These are phyloP conservation scores for Gallinago jamesoni DNA, from an alignment of 2,113 vertebrate genomes.

Conservation along the genomic window DNA sequence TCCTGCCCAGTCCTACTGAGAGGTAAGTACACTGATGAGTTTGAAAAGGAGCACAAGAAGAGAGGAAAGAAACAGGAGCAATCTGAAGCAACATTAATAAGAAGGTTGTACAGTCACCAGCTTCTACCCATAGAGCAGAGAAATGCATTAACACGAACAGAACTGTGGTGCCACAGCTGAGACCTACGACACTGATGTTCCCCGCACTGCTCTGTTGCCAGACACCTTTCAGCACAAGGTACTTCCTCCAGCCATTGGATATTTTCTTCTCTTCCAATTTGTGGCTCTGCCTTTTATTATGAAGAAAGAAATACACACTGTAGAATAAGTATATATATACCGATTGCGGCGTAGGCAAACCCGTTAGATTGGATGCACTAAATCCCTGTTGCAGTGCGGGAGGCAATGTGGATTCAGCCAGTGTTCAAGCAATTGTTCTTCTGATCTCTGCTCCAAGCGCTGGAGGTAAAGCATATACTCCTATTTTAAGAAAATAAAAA, in stretches of 20 bases:
- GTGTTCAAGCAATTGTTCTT: slow-evolving; percentile 89
- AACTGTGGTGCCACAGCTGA: neutral
- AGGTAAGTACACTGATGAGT: neutral
- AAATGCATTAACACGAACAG: neutral
- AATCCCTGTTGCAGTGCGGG: slow-evolving; percentile 88
- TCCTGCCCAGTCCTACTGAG: neutral
- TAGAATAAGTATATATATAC: neutral
- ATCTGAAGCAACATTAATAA: neutral
- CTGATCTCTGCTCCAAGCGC: slow-evolving; percentile 83
- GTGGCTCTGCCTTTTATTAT: neutral
- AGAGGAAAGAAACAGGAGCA: neutral
- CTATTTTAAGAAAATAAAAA: slow-evolving; percentile 61
- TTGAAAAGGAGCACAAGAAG: neutral
- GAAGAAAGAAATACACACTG: neutral
- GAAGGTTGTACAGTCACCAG: neutral
- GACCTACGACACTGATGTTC: neutral
- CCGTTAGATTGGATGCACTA: slow-evolving; percentile 81
- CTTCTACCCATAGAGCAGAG: neutral
- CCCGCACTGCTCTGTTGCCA: neutral
- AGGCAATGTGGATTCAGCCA: slow-evolving; percentile 92
- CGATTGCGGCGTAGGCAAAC: neutral
- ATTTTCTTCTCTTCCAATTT: neutral
- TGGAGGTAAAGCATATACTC: slow-evolving; percentile 89
- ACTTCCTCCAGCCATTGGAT: neutral
- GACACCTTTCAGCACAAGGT: neutral